Evolutionary conservation across 1,140 invertebrate species (phyloP).

Genomic region (Potamilus streckersoni): DNA sequence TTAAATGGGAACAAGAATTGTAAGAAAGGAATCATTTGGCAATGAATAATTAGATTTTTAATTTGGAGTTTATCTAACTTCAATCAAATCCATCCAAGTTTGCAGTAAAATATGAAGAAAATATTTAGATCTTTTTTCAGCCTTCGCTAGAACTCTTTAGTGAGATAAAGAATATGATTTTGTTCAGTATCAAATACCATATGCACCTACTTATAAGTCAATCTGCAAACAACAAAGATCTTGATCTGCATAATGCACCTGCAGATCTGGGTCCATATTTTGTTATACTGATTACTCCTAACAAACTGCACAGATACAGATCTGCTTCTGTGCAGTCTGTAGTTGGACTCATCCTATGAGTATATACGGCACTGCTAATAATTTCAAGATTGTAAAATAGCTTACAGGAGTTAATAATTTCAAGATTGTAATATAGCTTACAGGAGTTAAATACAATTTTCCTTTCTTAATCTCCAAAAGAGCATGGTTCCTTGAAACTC

Average conservation of each 20-base stretch:
- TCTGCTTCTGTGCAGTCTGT: background rate
- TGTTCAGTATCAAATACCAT: background rate
- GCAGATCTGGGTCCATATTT: background rate
- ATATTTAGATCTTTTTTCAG: too few species aligned
- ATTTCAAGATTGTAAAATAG: conserved; percentile 1
- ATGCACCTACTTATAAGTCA: background rate
- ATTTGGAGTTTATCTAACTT: too few species aligned
- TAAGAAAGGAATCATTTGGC: too few species aligned
- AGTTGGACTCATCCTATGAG: background rate
- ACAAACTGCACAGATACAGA: background rate
- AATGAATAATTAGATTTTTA: too few species aligned
- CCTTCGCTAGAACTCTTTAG: too few species aligned
- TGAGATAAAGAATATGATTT: background rate
- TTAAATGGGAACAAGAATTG: too few species aligned
- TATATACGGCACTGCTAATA: background rate
- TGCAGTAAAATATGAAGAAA: too few species aligned
- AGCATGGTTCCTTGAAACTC: conserved; percentile 65
- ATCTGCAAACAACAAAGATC: background rate
- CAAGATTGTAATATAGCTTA: conserved; percentile 38
- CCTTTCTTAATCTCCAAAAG: conserved; percentile 57
- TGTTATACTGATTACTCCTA: background rate
- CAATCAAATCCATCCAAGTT: too few species aligned
- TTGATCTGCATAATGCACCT: background rate
- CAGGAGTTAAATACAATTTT: conserved; percentile 61
- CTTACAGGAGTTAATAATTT: conserved; percentile 52